Evolutionary conservation across 2,888 invertebrate genomes (phyloP), one percentile per base, ranked within the genome.

Genomic region (Ophion slaviceki): DNA sequence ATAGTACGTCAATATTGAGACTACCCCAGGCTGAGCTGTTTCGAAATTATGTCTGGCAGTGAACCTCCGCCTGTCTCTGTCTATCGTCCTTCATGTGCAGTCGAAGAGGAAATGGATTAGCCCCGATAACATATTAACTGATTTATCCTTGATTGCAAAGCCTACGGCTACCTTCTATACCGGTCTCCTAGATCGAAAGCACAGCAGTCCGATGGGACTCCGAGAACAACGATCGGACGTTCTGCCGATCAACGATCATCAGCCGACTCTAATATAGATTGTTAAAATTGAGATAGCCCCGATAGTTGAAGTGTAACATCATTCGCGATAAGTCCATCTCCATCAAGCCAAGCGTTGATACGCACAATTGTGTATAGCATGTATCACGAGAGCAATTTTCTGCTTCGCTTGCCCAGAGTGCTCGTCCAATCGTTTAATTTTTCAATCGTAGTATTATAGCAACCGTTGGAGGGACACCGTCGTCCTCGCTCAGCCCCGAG

Each of bases 121-220:
- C 62, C 70, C 32, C 53, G 57, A 61, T 74, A 85, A 86, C 78
- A 76, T 85, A 82, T 82, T 71, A 78, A 77, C 83, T 66, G 64
- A 70, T 84, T 84, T 80, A 74, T 57, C 68, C 64, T 78, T 75
- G 76, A 85, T 82, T 76, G 85, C 76, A 66, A 78, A 79, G 82
- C 70, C 71, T 28, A 67, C 72, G 57, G n/a, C 74, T 64, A 45
- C 62, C 72, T 61, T 47, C 66, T 32, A 20, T 32, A 57, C 47
- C 40, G 40, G 71, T 76, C 45, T 76, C 80, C 67, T 47, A 45
- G 47, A 53, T 80, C 67, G 62, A 80, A 20, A 32, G 45, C 45
- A 71, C 53, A 61, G 57, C 76, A 67, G 24, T 24, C 80, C 68
- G 79, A 67, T 80, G 76, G 76, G 66, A 36, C 68, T 78, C 3